Evolutionary conservation across 2,888 invertebrate genomes (phyloP).

Genomic region (Andrena trimmerana): DNA sequence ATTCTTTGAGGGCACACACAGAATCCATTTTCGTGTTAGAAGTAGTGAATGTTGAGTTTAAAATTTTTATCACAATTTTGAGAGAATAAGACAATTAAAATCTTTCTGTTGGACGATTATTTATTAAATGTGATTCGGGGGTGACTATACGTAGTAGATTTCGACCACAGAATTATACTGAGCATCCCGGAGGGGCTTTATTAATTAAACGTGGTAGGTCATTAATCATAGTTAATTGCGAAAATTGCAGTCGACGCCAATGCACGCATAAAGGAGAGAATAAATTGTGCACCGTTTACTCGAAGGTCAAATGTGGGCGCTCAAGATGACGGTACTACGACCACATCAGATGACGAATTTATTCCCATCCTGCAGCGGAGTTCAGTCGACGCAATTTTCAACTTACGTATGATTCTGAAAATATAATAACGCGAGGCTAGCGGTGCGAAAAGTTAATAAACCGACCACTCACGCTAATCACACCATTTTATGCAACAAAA

Average conservation of each 20-base stretch:
- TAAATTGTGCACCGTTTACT: slow-evolving; percentile 44
- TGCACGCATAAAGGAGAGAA: slow-evolving; percentile 35
- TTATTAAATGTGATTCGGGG: too few relatives aligned
- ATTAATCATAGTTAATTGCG: neutral
- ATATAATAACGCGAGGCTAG: slow-evolving; percentile 21
- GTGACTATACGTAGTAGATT: neutral
- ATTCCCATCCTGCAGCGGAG: slow-evolving; percentile 25
- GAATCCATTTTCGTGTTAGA: too few relatives aligned
- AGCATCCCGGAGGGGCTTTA: neutral
- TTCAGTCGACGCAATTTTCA: slow-evolving; percentile 34
- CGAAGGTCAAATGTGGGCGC: slow-evolving; percentile 60
- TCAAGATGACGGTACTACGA: slow-evolving; percentile 40
- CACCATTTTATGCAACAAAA: too few relatives aligned
- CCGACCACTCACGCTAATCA: too few relatives aligned
- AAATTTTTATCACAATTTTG: too few relatives aligned
- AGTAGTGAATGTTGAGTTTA: too few relatives aligned
- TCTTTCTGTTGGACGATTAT: too few relatives aligned
- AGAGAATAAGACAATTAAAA: too few relatives aligned
- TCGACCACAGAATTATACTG: neutral
- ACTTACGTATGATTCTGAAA: slow-evolving; percentile 46
- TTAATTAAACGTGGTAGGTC: slow-evolving; percentile 6
- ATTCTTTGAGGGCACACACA: too few relatives aligned
- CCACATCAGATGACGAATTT: slow-evolving; percentile 47
- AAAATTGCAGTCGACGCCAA: slow-evolving; percentile 11
- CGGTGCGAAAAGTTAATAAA: neutral